Evolutionary conservation across 2,113 vertebrate genomes (phyloP).

Genomic region (Rhynchopsitta pachyrhyncha): DNA sequence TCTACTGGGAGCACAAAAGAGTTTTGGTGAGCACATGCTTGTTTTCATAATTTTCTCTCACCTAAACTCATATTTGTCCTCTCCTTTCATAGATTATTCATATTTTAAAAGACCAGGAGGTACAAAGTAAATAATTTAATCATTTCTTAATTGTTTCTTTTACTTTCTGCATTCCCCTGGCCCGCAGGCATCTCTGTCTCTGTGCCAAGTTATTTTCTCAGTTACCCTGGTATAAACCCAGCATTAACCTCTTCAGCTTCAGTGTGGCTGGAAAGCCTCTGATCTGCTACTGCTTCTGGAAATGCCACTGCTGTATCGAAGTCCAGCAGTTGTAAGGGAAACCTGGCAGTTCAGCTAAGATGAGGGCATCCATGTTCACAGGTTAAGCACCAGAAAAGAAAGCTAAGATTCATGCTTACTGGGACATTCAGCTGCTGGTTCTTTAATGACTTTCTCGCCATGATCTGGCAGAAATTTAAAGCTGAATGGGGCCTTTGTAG

Average conservation of each 20-base stretch:
- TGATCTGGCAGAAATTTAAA: neutral
- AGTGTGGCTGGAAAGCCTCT: neutral
- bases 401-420: neutral
- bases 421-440: neutral
- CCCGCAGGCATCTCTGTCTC: neutral
- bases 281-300: neutral
- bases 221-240: neutral
- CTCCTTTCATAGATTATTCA: neutral
- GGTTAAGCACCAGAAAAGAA: neutral
- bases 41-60: neutral
- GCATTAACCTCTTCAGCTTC: neutral
- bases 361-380: neutral
- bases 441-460: neutral
- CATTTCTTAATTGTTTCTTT: neutral
- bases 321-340: neutral
- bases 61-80: neutral
- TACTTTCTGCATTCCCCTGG: neutral
- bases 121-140: neutral
- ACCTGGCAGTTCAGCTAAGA: neutral
- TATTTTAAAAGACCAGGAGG: neutral
- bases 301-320: neutral
- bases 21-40: neutral
- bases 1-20: neutral
- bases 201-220: neutral
- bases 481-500: neutral